Evolutionary conservation across 2,888 invertebrate genomes (phyloP).

Genomic region (Apodemia duryi): DNA sequence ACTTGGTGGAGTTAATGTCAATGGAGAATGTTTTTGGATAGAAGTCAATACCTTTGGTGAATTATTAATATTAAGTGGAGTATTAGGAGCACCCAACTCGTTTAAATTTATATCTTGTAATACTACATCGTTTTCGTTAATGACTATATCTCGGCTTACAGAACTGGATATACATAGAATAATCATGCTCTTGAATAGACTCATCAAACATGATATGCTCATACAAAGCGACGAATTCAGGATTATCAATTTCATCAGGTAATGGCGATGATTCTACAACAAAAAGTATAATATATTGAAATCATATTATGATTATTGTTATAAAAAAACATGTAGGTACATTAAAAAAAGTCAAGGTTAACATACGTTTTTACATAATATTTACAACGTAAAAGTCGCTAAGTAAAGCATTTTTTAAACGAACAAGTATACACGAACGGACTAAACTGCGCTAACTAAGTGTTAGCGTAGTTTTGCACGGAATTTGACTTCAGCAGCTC

Average conservation of each 20-base stretch:
- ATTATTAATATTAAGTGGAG: conserved; percentile 16
- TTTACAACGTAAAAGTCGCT: conserved; percentile 15
- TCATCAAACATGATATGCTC: neutral
- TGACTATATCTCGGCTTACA: neutral
- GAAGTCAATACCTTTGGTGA: conserved; percentile 12
- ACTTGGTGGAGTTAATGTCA: conserved; percentile 19
- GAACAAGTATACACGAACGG: conserved; percentile 6
- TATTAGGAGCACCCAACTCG: conserved; percentile 3
- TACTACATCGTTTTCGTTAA: neutral
- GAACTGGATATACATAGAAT: no score
- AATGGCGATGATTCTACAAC: conserved; percentile 1
- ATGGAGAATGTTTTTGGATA: conserved; percentile 20
- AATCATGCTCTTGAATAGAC: no score
- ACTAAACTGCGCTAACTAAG: conserved; percentile 15
- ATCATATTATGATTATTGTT: no score
- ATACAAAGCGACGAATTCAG: conserved; percentile 12
- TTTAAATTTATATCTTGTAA: conserved; percentile 10
- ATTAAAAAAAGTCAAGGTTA: no score
- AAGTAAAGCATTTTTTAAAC: conserved; percentile 15
- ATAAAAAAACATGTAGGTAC: no score
- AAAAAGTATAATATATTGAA: neutral
- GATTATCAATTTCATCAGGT: conserved; percentile 8
- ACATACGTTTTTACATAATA: neutral
- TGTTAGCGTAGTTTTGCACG: conserved; percentile 19
- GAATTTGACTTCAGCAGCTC: conserved; percentile 11